Conservation (phyloP, 2,113 vertebrate genomes). For the Sylvilagus bachmani region DNA sequence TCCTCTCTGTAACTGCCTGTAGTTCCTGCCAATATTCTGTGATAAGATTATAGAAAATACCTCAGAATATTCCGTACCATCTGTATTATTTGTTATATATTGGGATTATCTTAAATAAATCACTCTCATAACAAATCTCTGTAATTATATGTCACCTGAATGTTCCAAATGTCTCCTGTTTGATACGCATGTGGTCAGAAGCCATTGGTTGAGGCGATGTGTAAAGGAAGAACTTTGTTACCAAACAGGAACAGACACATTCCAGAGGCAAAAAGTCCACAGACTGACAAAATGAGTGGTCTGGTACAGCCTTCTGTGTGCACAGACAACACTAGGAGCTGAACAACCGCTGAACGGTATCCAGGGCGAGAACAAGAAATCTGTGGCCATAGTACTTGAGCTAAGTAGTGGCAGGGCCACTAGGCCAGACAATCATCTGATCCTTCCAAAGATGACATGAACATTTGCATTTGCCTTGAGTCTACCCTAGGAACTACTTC, state of each 20-base stretch:
- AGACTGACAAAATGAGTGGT: background rate
- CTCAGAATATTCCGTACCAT: background rate
- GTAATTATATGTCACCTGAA: background rate
- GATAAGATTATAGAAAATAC: background rate
- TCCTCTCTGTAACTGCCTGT: background rate
- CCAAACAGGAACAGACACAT: conserved; percentile 25
- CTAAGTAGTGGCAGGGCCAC: background rate
- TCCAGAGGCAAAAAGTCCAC: background rate
- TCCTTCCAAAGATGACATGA: background rate
- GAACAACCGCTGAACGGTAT: background rate
- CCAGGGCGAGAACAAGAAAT: background rate
- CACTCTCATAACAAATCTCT: background rate
- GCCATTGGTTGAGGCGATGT: background rate
- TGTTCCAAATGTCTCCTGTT: background rate
- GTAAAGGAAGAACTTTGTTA: background rate
- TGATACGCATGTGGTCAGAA: background rate
- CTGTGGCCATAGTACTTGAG: background rate
- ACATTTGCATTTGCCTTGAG: background rate
- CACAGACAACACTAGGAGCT: background rate
- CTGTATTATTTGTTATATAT: background rate
- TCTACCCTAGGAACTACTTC: background rate
- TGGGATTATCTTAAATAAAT: background rate
- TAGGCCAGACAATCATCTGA: background rate
- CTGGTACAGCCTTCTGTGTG: background rate
- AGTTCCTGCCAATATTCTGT: background rate